Evolutionary conservation across 2,888 invertebrate species (phyloP), one percentile per base, ranked within the genome.

Genomic region (Lasioglossum calceatum): DNA sequence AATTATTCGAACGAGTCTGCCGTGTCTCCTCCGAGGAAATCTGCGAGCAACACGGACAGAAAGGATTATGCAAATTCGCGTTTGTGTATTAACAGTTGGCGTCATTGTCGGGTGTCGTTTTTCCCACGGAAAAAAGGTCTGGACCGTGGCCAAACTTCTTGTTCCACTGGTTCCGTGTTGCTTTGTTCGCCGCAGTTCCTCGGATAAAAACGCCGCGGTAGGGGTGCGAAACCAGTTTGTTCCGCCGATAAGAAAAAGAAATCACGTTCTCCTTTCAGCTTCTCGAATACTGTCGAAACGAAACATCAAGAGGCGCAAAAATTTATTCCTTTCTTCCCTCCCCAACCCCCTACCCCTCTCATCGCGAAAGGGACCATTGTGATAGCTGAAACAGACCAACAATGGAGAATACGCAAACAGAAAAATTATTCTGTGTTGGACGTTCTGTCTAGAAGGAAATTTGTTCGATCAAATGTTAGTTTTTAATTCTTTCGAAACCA

Each of bases 61-160:
- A 32, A 36, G n/a, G 19, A 42, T 73, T 44, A 76, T 44, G 32
- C 64, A 70, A 74, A 74, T 78, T 42, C 42, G 16, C 54, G 19
- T 16, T 54, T 36, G 7, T 23, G 10, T 23, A 32, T 10, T 32
- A 67, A 27, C 27, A 39, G 19, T 47, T 47, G 23, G 47, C 72
- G 27, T 19, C 42, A 36, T 75, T 47, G 42, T 36, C 7, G 19
- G 19, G 44, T 32, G 67, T 70, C 47, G 74, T 42, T 75, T 74
- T 78, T 80, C 61, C 4, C 58, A 23, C 14, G 39, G 4, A 74
- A 75, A 80, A 79, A 71, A 84, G 58, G 78, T 78, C 81, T 89
- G 88, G 88, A 77, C n/a, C 44, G 4, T 27, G 8, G 84, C 88
- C 88, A 89, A 77, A 2, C 19, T 32, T 79, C 67, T 32, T 36